A percentile compares a stretch with the other conserved stretches of the same genome.
Conservation (phyloP, 2,888 invertebrate genomes). For the Tenthredo distinguenda region DNA sequence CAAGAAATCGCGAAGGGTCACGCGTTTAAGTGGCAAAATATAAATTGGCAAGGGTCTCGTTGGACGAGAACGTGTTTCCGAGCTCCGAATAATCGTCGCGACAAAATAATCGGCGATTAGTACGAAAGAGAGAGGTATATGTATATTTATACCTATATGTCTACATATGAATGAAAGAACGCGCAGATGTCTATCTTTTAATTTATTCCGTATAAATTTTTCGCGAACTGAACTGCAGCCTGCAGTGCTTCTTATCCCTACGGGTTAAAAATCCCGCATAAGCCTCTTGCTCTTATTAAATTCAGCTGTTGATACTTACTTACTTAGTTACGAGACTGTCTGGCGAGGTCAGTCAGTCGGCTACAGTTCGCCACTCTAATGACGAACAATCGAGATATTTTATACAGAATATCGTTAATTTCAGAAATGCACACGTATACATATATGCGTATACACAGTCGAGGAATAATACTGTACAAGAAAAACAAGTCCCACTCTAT, state of each 20-base stretch:
- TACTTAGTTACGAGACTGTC: constrained; percentile 5
- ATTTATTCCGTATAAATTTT: constrained; percentile 2
- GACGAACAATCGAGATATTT: background rate
- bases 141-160: too few species aligned
- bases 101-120: too few species aligned
- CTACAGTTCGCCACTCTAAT: background rate
- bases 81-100: too few species aligned
- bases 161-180: background rate
- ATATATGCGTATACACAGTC: background rate
- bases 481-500: background rate
- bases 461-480: background rate
- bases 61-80: too few species aligned
- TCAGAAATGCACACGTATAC: background rate
- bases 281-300: constrained; percentile 45
- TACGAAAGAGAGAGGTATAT: background rate
- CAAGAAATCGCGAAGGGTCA: too few species aligned
- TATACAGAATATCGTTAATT: too few species aligned
- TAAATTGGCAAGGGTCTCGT: too few species aligned
- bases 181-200: background rate
- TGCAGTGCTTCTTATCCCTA: background rate
- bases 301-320: constrained; percentile 33
- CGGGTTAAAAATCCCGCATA: background rate
- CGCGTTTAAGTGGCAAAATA: too few species aligned
- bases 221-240: background rate
- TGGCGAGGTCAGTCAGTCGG: background rate